Evolutionary conservation across 2,113 vertebrate genomes (phyloP).

Genomic region (Xiphophorus couchianus): DNA sequence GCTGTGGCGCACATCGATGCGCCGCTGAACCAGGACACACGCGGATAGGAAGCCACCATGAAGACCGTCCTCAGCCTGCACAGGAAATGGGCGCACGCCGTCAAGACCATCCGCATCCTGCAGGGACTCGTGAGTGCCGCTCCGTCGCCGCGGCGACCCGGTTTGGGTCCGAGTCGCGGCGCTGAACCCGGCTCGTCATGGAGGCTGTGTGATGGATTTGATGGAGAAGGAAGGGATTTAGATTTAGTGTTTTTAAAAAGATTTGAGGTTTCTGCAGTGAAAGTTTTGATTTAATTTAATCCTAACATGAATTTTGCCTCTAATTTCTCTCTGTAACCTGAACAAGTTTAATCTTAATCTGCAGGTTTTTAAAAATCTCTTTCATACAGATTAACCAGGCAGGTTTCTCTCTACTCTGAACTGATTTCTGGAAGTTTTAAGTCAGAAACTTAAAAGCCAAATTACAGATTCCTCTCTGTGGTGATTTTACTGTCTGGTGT

Average conservation of each 20-base stretch:
- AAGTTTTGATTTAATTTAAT: too few relatives aligned
- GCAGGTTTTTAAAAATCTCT: not conserved
- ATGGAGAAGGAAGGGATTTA: not conserved
- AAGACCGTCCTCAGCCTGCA: slow-evolving; percentile 88
- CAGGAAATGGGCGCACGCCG: slow-evolving; percentile 88
- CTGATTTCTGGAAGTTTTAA: not conserved
- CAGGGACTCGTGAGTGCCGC: slow-evolving; percentile 87
- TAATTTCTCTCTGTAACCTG: not conserved
- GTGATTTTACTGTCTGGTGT: too few relatives aligned
- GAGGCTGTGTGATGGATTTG: not conserved
- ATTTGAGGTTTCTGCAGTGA: too few relatives aligned
- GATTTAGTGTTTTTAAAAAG: not conserved
- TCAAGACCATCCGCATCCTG: slow-evolving; percentile 89
- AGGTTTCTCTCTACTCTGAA: not conserved
- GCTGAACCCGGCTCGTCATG: not conserved
- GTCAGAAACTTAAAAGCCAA: too few relatives aligned
- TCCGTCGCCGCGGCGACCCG: slow-evolving; percentile 12
- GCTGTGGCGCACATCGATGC: slow-evolving; percentile 62
- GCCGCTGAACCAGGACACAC: slow-evolving; percentile 54
- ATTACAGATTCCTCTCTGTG: too few relatives aligned
- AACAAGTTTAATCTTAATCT: not conserved
- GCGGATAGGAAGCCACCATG: slow-evolving; percentile 71
- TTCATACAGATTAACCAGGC: not conserved
- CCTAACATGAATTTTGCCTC: not conserved
- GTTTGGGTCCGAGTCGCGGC: slow-evolving; percentile 7